These are phyloP conservation scores for Lanius collurio DNA, from an alignment of 2,113 vertebrate species.

Conservation along the genomic window DNA sequence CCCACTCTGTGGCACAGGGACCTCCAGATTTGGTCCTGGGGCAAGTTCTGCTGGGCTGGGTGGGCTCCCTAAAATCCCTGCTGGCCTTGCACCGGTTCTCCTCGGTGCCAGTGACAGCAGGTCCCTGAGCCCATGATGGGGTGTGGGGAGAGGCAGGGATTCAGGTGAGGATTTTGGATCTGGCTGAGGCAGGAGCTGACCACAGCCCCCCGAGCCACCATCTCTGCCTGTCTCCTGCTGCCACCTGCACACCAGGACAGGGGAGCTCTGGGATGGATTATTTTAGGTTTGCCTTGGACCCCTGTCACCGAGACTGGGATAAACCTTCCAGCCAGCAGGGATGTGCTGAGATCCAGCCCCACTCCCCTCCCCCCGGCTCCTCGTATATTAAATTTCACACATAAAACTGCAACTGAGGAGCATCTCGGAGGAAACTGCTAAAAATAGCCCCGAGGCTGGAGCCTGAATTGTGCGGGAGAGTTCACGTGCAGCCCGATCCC, in stretches of 20 bases:
- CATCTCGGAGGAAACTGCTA: slow-evolving; percentile 34
- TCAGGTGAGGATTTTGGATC: background rate
- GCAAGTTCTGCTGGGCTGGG: background rate
- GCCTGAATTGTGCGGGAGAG: background rate
- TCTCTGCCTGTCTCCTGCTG: background rate
- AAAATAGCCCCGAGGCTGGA: slow-evolving; percentile 46
- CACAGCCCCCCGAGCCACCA: background rate
- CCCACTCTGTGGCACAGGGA: rapidly evolving
- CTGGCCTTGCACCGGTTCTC: background rate
- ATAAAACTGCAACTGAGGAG: slow-evolving; percentile 39
- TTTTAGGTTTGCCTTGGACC: background rate
- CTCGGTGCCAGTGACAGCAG: background rate
- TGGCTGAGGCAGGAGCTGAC: background rate
- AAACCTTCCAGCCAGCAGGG: background rate
- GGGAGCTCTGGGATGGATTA: background rate
- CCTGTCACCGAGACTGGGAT: background rate
- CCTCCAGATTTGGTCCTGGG: background rate
- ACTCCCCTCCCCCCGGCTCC: background rate
- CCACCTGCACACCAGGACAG: background rate
- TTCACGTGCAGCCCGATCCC: background rate
- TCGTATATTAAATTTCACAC: slow-evolving; percentile 35
- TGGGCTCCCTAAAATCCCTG: background rate
- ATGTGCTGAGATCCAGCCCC: background rate
- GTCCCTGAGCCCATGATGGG: background rate
- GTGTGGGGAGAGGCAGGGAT: background rate